phyloP scores from a whole-genome alignment of 2,113 vertebrate genomes.

The Gallinago paraguaiae region DNA sequence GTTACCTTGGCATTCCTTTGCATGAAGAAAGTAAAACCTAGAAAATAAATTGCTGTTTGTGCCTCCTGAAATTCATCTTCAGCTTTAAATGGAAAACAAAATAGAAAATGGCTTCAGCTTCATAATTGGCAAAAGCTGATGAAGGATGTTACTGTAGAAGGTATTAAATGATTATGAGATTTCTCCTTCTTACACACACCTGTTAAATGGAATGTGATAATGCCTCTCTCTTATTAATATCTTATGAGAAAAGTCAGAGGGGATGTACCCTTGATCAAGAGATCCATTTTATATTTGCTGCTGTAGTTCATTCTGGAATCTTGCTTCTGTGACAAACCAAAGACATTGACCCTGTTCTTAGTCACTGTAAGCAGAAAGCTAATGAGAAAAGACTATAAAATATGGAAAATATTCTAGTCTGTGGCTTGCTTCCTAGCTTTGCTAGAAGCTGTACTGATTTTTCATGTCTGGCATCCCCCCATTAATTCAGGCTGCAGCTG shows the following conservation, averaged over 20 bases:
- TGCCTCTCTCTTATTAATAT: conserved; percentile 19
- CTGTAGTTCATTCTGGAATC: background rate
- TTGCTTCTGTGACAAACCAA: background rate
- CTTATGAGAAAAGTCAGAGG: conserved; percentile 1
- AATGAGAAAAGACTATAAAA: background rate
- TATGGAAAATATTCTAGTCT: background rate
- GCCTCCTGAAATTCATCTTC: background rate
- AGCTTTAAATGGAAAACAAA: background rate
- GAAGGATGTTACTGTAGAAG: background rate
- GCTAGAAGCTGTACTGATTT: background rate
- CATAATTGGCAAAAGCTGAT: background rate
- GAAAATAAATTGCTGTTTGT: background rate
- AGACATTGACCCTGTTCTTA: background rate
- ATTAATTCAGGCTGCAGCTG: background rate
- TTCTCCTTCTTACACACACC: conserved; percentile 11
- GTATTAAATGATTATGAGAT: conserved; percentile 32
- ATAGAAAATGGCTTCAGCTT: background rate
- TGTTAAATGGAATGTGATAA: conserved; percentile 43
- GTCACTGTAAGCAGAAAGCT: background rate
- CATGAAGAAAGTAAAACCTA: background rate
- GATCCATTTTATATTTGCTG: background rate
- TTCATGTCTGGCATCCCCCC: background rate
- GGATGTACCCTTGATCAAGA: background rate
- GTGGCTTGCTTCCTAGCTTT: background rate
- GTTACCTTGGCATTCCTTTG: background rate